Conservation (phyloP, 1,140 invertebrate genomes). For the Yoshiicerus persimilis region DNA sequence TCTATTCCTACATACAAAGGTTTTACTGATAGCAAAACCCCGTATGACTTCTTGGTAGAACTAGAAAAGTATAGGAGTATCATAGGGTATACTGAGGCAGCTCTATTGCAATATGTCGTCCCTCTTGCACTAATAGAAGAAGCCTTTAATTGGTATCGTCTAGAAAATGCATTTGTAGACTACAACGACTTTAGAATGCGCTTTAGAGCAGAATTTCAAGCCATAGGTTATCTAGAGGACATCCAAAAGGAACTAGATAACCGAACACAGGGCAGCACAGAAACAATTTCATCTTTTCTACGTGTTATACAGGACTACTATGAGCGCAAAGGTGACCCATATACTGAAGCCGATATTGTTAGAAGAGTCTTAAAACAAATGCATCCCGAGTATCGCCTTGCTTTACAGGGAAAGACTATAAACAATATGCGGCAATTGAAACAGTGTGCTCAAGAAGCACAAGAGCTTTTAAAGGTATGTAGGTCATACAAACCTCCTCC, state of each 20-base stretch:
- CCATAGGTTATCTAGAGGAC: background rate
- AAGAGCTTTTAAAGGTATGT: no score
- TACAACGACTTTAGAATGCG: background rate
- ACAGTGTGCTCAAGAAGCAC: no score
- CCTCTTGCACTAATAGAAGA: slow-evolving; percentile 23
- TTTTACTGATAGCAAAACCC: slow-evolving; percentile 1
- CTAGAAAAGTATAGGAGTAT: no score
- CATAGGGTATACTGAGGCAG: background rate
- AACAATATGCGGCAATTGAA: no score
- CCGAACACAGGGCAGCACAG: no score
- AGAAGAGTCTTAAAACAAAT: background rate
- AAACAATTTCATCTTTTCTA: no score
- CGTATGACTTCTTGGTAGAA: slow-evolving; percentile 37
- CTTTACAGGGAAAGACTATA: no score
- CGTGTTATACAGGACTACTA: no score
- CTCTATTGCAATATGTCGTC: slow-evolving; percentile 14
- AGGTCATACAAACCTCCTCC: no score
- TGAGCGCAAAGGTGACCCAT: no score
- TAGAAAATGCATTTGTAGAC: background rate
- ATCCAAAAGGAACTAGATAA: no score
- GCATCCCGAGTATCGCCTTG: background rate
- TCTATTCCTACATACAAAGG: slow-evolving; percentile 32
- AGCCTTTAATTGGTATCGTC: slow-evolving; percentile 21
- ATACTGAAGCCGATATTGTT: background rate
- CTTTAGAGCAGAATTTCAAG: slow-evolving; percentile 24